Evolutionary conservation across 2,113 vertebrate species (phyloP).

Genomic region (Enhydra lutris): DNA sequence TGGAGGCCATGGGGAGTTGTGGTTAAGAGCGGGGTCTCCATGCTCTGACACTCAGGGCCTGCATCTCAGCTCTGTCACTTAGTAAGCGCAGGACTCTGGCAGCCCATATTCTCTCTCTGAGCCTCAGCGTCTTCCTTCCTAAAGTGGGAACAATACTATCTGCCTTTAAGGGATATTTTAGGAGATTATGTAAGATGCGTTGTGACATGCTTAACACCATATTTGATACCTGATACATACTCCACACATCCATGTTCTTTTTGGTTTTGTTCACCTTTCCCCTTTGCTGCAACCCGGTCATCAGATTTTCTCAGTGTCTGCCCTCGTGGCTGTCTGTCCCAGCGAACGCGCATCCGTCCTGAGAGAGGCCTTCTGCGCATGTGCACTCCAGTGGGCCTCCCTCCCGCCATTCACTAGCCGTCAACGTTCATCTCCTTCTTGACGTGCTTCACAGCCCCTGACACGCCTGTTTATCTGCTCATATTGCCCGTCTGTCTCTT

Average conservation of each 20-base stretch:
- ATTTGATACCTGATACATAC: background rate
- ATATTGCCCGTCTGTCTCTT: background rate
- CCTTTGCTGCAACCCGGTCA: background rate
- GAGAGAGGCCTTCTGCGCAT: background rate
- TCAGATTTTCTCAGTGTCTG: background rate
- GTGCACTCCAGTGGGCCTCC: accelerated
- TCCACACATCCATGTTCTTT: background rate
- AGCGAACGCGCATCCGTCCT: background rate
- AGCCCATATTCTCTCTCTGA: background rate
- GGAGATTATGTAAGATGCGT: background rate
- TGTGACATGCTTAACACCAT: background rate
- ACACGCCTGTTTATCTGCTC: background rate
- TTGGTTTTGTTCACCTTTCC: background rate
- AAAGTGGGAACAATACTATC: background rate
- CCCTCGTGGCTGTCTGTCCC: background rate
- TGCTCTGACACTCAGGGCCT: background rate
- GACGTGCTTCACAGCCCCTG: background rate
- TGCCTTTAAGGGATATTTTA: background rate
- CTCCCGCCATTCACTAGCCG: too few relatives aligned
- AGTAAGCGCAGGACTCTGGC: background rate
- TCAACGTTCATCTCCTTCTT: background rate
- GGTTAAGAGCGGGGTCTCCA: background rate
- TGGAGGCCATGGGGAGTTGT: background rate
- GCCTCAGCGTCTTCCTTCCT: background rate
- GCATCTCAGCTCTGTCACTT: background rate